Evolutionary conservation across 2,888 invertebrate genomes (phyloP).

Genomic region (Ochlodes sylvanus): DNA sequence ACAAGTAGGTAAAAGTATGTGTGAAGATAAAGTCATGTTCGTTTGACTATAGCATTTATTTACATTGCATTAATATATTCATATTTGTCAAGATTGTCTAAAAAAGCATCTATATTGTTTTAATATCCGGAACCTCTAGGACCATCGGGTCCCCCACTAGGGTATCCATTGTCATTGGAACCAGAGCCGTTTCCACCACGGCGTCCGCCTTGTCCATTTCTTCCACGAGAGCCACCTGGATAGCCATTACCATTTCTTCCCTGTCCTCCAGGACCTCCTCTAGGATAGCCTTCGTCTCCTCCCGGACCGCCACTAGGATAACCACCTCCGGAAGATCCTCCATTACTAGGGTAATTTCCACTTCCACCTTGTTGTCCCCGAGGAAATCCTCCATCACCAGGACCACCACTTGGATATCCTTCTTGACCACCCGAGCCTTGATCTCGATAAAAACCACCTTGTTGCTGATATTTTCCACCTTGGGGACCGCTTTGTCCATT

Average conservation of each 20-base stretch:
- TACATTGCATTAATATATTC: constrained; percentile 26
- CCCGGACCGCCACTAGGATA: constrained; percentile 47
- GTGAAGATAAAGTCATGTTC: neutral
- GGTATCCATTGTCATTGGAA: constrained; percentile 65
- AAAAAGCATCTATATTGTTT: constrained; percentile 33
- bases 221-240: constrained; percentile 32
- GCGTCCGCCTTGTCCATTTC: constrained; percentile 29
- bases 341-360: constrained; percentile 39
- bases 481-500: constrained; percentile 21
- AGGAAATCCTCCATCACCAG: constrained; percentile 44
- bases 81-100: constrained; percentile 28
- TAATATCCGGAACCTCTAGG: constrained; percentile 75
- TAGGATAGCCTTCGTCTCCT: constrained; percentile 40
- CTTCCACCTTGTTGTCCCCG: constrained; percentile 9
- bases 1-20: neutral
- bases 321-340: constrained; percentile 44
- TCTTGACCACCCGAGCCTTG: constrained; percentile 45
- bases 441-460: constrained; percentile 27
- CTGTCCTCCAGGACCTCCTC: constrained; percentile 36
- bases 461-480: constrained; percentile 43
- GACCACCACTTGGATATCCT: constrained; percentile 38
- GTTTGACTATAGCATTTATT: constrained; percentile 35
- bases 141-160: constrained; percentile 73
- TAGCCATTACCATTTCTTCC: constrained; percentile 38
- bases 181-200: constrained; percentile 49